Evolutionary conservation across 2,797 vertebrate species (phyloP), one percentile per base, ranked within the genome.

Genomic region (Tympanoctomys barrerae): DNA sequence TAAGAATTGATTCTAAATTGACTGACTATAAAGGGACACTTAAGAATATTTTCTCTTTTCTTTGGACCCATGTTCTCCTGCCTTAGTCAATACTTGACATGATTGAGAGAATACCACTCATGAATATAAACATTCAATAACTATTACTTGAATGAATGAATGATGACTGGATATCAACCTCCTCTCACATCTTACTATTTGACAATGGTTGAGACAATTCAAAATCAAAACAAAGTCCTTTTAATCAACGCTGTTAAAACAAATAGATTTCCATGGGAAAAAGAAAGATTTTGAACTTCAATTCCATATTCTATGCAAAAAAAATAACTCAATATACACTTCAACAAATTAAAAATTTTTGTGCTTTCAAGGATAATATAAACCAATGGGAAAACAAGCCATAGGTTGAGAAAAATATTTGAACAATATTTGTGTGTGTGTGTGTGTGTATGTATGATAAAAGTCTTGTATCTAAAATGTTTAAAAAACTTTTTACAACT

Each of bases 1-100:
- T 70, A 85, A 10, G 14, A 87, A 64, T 57, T 7, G 31, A 73
- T 80, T 86, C 79, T 95, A 33, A 96, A 90, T 31, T 91, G 91
- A 80, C 5, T 75, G 36, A 42, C 28, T 84, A 42, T 94, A 93
- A 91, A 61, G 90, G 8, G 16, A 33, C 14, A 89, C 8, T 82
- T 22, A 11, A 12, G 6, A 91, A 87, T 77, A 93, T 59, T 86
- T 42, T 85, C 3, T 70, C 81, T 90, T 96, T 95, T 89, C 54
- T 64, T 62, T 66, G 7, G 0, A 22, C 24, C 24, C 70, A 28
- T 70, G 42, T 36, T 94, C 42, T 85, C 19, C 57, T 88, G 8
- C 10, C 22, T 88, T 94, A 95, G 18, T 24, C 66, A 82, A 61
- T 61, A 86, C 31, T 86, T 86, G 42, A 10, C 10, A 61, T 89